These are phyloP conservation scores for Carassius gibelio DNA, from an alignment of 2,113 vertebrate genomes.

Conservation along the genomic window DNA sequence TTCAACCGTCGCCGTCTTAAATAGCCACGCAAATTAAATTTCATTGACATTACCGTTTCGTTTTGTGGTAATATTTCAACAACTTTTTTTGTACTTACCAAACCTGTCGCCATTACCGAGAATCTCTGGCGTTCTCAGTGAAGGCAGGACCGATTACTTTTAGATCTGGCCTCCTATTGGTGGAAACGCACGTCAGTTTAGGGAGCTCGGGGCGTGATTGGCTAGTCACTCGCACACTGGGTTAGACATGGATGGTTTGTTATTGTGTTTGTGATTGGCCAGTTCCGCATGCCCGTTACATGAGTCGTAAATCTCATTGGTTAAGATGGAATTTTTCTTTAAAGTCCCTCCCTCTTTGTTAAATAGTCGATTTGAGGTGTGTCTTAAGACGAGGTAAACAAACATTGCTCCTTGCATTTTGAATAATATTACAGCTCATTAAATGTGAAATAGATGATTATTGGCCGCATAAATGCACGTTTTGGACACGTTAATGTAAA, in stretches of 20 bases:
- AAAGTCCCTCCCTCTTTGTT: conserved; percentile 29
- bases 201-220: conserved; percentile 58
- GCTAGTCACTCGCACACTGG: conserved; percentile 36
- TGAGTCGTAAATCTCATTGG: conserved; percentile 50
- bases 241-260: conserved; percentile 63
- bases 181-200: conserved; percentile 52
- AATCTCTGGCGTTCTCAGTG: conserved; percentile 73
- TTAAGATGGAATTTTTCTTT: neutral
- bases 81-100: conserved; percentile 90
- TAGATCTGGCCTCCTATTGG: conserved; percentile 69
- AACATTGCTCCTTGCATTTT: neutral
- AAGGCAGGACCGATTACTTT: conserved; percentile 65
- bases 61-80: conserved; percentile 64
- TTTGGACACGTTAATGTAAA: neutral
- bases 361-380: conserved; percentile 25
- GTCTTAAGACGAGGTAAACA: conserved; percentile 12
- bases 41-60: conserved; percentile 55
- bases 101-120: conserved; percentile 93
- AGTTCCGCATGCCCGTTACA: conserved; percentile 67
- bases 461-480: neutral
- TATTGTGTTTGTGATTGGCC: conserved; percentile 71
- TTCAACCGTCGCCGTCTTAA: neutral
- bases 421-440: neutral
- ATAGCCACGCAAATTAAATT: neutral
- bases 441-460: neutral